phyloP scores from a whole-genome alignment of 2,888 invertebrate genomes.

The Andrena haemorrhoa region DNA sequence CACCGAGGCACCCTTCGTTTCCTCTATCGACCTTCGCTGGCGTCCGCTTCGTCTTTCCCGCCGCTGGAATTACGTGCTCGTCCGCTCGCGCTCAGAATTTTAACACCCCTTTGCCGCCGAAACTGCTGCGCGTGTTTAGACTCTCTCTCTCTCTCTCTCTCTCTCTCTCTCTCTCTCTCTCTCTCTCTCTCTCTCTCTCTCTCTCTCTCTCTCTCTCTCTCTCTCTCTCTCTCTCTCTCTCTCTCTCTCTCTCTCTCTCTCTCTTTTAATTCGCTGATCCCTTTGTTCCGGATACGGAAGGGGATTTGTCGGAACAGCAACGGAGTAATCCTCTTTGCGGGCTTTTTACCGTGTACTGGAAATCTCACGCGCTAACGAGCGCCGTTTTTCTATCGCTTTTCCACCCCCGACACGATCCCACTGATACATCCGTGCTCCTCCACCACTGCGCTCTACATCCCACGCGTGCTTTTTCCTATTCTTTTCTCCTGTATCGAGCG shows the following conservation, averaged over 20 bases:
- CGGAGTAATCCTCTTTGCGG: slow-evolving; percentile 32
- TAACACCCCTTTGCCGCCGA: slow-evolving; percentile 10
- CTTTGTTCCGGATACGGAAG: slow-evolving; percentile 22
- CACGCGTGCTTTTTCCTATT: too few relatives aligned
- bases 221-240: too few relatives aligned
- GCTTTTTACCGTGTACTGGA: slow-evolving; percentile 28
- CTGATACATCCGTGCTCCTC: too few relatives aligned
- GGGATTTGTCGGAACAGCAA: slow-evolving; percentile 31
- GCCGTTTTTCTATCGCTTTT: neutral
- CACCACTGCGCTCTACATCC: too few relatives aligned
- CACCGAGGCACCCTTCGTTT: slow-evolving; percentile 37
- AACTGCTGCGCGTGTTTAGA: neutral
- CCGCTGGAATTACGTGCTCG: neutral
- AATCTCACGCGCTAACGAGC: slow-evolving; percentile 9
- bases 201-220: neutral
- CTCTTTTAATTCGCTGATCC: slow-evolving; percentile 20
- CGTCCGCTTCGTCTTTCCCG: slow-evolving; percentile 19
- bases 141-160: neutral
- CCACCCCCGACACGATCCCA: neutral
- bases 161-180: slow-evolving; percentile 3
- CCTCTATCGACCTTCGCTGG: slow-evolving; percentile 4
- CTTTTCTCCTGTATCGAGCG: too few relatives aligned
- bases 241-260: neutral
- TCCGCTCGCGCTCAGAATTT: slow-evolving; percentile 24
- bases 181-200: slow-evolving; percentile 1